Evolutionary conservation across 2,113 vertebrate species (phyloP), one percentile per base, ranked within the genome.

Genomic region (Terrapene triunguis): DNA sequence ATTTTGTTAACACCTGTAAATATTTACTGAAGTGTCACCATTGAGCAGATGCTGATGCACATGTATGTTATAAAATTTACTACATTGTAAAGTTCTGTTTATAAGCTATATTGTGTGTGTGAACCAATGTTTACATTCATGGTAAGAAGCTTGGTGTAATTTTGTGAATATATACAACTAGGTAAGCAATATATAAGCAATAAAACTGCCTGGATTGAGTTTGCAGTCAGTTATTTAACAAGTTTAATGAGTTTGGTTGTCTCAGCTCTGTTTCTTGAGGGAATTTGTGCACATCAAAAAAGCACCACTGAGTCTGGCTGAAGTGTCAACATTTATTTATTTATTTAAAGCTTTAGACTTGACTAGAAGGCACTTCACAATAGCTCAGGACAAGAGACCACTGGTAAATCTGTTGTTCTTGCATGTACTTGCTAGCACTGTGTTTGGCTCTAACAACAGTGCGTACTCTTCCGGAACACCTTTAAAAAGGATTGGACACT

Each of bases 401-500:
- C 84, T 87, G 85, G 47, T 78, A 72, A 53, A 90, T 65, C 38
- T 38, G 10, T 10, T 69, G 92, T 89, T 86, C 80, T 87, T 80
- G 16, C 69, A 80, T 93, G 42, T 8, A 2, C 76, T 95, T 94
- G 48, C 29, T 96, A 54, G 81, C 69, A 53, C 10, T 51, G 89
- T 80, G 51, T 55, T 85, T 96, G 94, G 85, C 76, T 94, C 84
- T 82, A 47, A 82, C 38, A 88, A 76, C 51, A 89, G 82, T 74
- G 51, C 38, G 90, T 86, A 55, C 5, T 4, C 76, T 96, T 97
- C 83, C 17, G 0, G 3, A 81, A 55, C 80, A 9, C 54, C 55
- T 97, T 97, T 85, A 80, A 89, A 94, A 84, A 91, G 69, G 48
- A 91, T 91, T 80, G 80, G 14, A 13, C 65, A 90, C 72, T 90